phyloP scores from a whole-genome alignment of 2,888 invertebrate genomes.

The Meiosimyza platycephala region DNA sequence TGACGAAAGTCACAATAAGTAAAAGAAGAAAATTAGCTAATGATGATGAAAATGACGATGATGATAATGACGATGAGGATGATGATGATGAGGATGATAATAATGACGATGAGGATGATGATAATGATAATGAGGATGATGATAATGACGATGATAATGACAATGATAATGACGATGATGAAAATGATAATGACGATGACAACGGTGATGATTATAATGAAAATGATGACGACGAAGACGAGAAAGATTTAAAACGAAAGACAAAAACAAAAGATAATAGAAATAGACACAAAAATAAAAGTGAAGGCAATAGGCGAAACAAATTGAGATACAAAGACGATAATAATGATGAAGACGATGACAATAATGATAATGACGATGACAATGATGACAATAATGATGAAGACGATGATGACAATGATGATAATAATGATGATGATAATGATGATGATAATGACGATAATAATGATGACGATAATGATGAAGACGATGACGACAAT shows the following conservation, averaged over 20 bases:
- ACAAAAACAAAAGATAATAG: too few relatives aligned
- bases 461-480: constrained; percentile 64
- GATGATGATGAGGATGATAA: constrained; percentile 9
- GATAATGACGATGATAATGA: constrained; percentile 49
- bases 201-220: constrained; percentile 68
- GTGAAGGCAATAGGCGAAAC: constrained; percentile 34
- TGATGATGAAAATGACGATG: constrained; percentile 66
- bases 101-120: constrained; percentile 43
- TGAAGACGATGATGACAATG: constrained; percentile 26
- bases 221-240: constrained; percentile 68
- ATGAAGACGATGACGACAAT: constrained; percentile 60
- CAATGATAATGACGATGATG: constrained; percentile 36
- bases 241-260: constrained; percentile 50
- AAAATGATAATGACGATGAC: constrained; percentile 50
- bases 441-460: constrained; percentile 67
- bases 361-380: constrained; percentile 69
- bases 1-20: constrained; percentile 46
- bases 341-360: constrained; percentile 64
- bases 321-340: constrained; percentile 37
- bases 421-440: constrained; percentile 49
- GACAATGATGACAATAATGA: constrained; percentile 57
- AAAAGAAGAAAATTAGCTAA: constrained; percentile 41
- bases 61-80: constrained; percentile 68
- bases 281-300: too few relatives aligned
- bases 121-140: constrained; percentile 55